Evolutionary conservation across 2,888 invertebrate genomes (phyloP).

Genomic region (Branchipolynoe longqiensis): DNA sequence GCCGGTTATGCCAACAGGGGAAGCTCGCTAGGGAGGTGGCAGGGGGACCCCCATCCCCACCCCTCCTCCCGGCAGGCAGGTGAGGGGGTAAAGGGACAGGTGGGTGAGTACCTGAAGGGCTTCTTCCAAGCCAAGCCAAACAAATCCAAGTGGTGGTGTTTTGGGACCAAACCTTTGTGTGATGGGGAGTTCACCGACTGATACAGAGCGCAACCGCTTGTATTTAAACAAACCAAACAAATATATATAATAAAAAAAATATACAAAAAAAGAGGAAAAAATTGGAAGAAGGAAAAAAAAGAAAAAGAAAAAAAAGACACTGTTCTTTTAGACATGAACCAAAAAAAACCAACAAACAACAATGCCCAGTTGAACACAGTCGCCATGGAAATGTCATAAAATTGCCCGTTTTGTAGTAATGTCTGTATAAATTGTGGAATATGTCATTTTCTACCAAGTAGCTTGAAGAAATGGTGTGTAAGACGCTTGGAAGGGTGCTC

Average conservation of each 20-base stretch:
- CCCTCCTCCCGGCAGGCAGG: not conserved
- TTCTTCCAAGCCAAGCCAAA: constrained; percentile 39
- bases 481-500: constrained; percentile 55
- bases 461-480: constrained; percentile 51
- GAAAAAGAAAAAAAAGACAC: no score
- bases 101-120: constrained; percentile 32
- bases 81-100: constrained; percentile 21
- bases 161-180: constrained; percentile 58
- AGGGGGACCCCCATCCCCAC: not conserved
- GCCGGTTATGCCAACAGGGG: no score
- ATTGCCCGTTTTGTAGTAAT: constrained; percentile 58
- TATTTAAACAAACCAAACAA: constrained; percentile 39
- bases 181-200: constrained; percentile 8
- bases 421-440: constrained; percentile 59
- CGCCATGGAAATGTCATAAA: constrained; percentile 56
- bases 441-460: constrained; percentile 60
- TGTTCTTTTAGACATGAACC: constrained; percentile 25
- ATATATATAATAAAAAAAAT: no score
- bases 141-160: constrained; percentile 44
- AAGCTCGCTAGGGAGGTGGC: not conserved
- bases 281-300: no score
- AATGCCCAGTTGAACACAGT: constrained; percentile 52
- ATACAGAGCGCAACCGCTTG: constrained; percentile 53
- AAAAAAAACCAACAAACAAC: constrained; percentile 3
- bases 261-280: no score